Evolutionary conservation across 2,113 vertebrate species (phyloP), one percentile per base, ranked within the genome.

Genomic region (Scopus umbretta): DNA sequence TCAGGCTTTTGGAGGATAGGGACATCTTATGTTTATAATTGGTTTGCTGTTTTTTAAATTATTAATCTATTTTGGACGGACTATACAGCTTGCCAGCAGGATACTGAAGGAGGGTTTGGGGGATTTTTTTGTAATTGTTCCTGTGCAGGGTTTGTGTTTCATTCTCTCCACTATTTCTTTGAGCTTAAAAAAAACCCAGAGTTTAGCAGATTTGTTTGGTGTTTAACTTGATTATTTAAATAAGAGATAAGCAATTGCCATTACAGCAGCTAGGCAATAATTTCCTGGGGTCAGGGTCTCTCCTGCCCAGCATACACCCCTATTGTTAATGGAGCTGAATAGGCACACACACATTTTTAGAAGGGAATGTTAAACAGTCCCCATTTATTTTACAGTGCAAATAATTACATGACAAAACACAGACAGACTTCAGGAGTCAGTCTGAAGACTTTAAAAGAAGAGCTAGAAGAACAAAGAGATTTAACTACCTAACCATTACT

Each of bases 321-420:
- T 89, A 72, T 66, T 92, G 78, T 90, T 96, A 94, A 95, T 78
- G 86, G 86, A 90, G 75, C 81, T 83, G 87, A 96, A 95, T 91
- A 42, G 70, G 91, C 73, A 95, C 89, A 91, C 89, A 94, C 74
- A 74, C 91, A 63, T 55, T 91, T 94, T 95, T 47, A 91, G 93
- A 97, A 88, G 94, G 55, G 91, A 97, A 97, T 82, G 93, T 96
- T 94, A 95, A 97, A 97, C 89, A 97, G 47, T 80, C 42, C 55
- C 55, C 81, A 95, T 92, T 95, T 95, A 94, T 97, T 97, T 95
- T 95, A 94, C 95, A 97, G 90, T 90, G 95, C 73, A 97, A 97
- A 97, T 94, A 95, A 89, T 88, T 88, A 66, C 29, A 56, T 91
- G 95, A 95, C 87, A 93, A 95, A 97, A 93, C 87, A 91, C 92